phyloP scores from a whole-genome alignment of 2,888 invertebrate genomes.

The Eulithis prunata region DNA sequence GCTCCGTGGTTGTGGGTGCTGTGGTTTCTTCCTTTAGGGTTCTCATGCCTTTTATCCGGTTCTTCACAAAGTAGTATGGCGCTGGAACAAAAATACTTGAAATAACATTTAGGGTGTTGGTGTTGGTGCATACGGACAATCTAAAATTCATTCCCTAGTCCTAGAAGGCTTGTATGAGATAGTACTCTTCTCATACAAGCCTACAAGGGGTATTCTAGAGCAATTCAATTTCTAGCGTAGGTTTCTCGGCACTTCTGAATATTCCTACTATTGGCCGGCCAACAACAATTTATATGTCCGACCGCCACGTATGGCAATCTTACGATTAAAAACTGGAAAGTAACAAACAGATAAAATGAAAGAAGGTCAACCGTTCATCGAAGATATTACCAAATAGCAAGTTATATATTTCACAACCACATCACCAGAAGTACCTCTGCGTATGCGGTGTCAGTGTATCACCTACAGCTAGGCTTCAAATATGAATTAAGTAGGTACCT shows the following conservation, averaged over 20 bases:
- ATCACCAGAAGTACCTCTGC: neutral
- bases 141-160: no score
- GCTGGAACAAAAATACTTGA: slow-evolving; percentile 51
- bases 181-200: no score
- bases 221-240: no score
- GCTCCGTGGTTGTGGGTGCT: slow-evolving; percentile 29
- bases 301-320: no score
- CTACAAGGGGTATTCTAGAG: no score
- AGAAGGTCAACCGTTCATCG: slow-evolving; percentile 13
- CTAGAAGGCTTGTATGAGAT: no score
- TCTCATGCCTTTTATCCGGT: slow-evolving; percentile 56
- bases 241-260: no score
- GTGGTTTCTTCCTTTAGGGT: slow-evolving; percentile 55
- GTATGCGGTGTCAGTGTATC: neutral
- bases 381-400: slow-evolving; percentile 13
- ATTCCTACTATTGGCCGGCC: no score
- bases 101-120: neutral
- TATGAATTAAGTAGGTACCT: no score
- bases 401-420: slow-evolving; percentile 10
- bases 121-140: no score
- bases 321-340: slow-evolving; percentile 2
- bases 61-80: slow-evolving; percentile 55
- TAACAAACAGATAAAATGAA: slow-evolving; percentile 1
- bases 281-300: no score
- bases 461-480: neutral